Evolutionary conservation across 2,113 vertebrate species (phyloP).

Genomic region (Coturnix japonica): DNA sequence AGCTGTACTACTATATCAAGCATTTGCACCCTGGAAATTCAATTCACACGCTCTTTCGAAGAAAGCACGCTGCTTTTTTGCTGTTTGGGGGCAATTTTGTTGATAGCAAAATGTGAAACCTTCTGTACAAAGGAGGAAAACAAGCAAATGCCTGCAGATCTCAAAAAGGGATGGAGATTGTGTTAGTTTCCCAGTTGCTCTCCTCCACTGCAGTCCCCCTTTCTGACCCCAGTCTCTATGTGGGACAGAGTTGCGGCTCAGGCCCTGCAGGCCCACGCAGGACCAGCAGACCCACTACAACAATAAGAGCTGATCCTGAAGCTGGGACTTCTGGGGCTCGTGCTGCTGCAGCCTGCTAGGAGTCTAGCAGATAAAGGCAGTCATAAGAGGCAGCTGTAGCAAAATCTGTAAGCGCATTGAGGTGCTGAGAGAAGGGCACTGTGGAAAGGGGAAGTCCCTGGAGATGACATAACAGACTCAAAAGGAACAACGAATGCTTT

Average conservation of each 20-base stretch:
- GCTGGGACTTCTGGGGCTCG: background rate
- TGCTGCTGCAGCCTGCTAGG: background rate
- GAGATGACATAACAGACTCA: background rate
- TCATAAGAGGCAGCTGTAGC: background rate
- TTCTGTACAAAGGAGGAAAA: background rate
- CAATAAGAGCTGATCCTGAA: fast-evolving
- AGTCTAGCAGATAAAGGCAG: background rate
- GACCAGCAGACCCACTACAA: background rate
- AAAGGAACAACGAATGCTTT: background rate
- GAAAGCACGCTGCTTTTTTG: background rate
- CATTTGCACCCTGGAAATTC: background rate
- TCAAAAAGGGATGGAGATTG: background rate
- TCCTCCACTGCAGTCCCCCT: background rate
- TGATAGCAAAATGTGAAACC: background rate
- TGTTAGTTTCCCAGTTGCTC: fast-evolving
- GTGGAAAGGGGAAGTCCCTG: background rate
- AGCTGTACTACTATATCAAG: background rate
- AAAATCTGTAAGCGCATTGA: background rate
- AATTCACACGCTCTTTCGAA: background rate
- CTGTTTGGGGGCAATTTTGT: background rate
- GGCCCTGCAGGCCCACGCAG: background rate
- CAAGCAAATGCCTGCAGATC: background rate
- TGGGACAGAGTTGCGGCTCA: background rate
- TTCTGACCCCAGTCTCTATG: fast-evolving
- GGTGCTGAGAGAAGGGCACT: background rate